Base-by-base conservation (phyloP, 2,797 vertebrate species). In the Lycodopsis pacificus region DNA sequence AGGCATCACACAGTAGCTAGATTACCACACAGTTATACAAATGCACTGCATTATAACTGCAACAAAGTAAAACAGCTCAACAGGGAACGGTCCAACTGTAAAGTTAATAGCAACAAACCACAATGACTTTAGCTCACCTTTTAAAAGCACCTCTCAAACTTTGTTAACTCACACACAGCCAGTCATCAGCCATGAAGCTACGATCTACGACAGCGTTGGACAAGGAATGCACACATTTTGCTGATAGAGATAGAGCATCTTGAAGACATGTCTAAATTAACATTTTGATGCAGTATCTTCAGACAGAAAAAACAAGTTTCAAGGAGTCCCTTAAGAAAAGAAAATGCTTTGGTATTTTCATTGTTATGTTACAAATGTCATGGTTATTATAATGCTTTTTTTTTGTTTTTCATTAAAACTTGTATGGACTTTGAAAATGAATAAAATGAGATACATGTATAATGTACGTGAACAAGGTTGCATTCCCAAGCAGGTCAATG, bases 361-460 rank as follows among this genome's bases (percentile, higher is more conserved):
- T 36, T 65, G 17, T n/a, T 4, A 14, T 40, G 5, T 73, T 10
- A 65, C 30, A 56, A 48, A 56, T 25, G 12, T 61, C 3, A 32
- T 12, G 3, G 2, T 20, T 9, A 22, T n/a, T 1, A 7, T 2
- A n/a, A 8, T 3, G 46, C 19, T 42, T 12, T 10, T 15, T 15
- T 15, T 44, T 44, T 14, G n/a, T 44, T n/a, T 49, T n/a, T 17
- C 1, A 13, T 20, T 25, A 7, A 69, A 56, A 40, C 10, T 5
- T 44, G 19, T 1, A 48, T 20, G 19, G 19, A 49, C 20, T 49
- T 19, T 17, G 2, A 49, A 20, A 69, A 44, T 58, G 5, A 30
- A 12, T 46, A 42, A 76, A 72, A 61, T 36, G 25, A 25, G 38
- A 66, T 63, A 6, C 19, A 49, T 44, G n/a, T 71, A 20, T 4